phyloP scores from a whole-genome alignment of 2,797 vertebrate species.

The Phoxinus dragarum region DNA sequence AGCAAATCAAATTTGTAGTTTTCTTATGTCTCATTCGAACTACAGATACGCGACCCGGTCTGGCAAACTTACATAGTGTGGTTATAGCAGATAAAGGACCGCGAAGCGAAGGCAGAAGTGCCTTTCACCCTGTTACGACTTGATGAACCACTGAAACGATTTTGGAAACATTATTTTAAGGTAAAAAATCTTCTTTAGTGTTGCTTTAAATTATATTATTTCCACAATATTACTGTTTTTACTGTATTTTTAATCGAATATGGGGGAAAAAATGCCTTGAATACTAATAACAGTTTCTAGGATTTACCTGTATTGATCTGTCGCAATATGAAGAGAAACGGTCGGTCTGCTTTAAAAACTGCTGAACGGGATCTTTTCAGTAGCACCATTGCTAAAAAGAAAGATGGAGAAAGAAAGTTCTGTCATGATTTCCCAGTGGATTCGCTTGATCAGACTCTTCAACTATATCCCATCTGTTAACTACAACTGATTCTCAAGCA shows the following conservation, averaged over 20 bases:
- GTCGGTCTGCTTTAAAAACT: slow-evolving; percentile 89
- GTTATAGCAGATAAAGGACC: too few species aligned
- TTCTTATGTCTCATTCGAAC: too few species aligned
- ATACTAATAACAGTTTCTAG: not conserved
- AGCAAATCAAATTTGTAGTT: too few species aligned
- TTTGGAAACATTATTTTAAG: too few species aligned
- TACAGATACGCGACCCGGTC: too few species aligned
- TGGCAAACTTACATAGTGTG: too few species aligned
- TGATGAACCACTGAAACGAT: too few species aligned
- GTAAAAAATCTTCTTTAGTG: too few species aligned
- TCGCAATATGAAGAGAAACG: slow-evolving; percentile 87
- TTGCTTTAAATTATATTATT: not conserved
- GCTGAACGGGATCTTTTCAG: slow-evolving; percentile 88
- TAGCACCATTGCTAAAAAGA: slow-evolving; percentile 84
- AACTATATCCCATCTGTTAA: not conserved
- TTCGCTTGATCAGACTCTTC: not conserved
- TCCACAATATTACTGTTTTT: not conserved
- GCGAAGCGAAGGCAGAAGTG: too few species aligned
- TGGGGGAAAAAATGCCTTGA: not conserved
- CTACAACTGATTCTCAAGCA: not conserved
- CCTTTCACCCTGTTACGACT: too few species aligned
- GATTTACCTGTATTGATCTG: slow-evolving; percentile 86
- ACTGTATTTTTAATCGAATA: not conserved
- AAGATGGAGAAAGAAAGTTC: slow-evolving; percentile 19
- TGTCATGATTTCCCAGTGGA: not conserved